Conservation (phyloP, 2,797 vertebrate genomes). For the Atherinosoma microstoma region DNA sequence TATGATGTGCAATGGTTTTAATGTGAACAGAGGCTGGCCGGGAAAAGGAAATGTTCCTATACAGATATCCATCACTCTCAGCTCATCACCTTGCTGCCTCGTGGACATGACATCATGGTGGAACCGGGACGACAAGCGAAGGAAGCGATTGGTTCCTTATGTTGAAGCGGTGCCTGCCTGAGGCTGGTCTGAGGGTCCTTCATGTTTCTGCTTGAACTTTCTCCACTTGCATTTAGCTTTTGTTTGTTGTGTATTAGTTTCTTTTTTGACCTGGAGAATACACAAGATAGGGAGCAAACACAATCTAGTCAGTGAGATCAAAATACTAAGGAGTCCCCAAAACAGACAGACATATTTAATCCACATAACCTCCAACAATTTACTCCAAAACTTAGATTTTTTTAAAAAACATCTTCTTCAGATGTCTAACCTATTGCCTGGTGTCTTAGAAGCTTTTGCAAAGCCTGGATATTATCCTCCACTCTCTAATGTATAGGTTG, state of each 20-base stretch:
- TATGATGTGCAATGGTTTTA: slow-evolving; percentile 81
- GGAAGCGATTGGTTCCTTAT: slow-evolving; percentile 79
- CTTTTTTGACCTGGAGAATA: not conserved
- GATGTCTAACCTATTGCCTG: not conserved
- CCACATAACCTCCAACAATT: not conserved
- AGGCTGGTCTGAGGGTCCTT: slow-evolving; percentile 47
- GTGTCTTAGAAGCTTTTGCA: not conserved
- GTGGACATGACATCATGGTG: slow-evolving; percentile 79
- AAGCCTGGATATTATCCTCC: not conserved
- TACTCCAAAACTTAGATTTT: not conserved
- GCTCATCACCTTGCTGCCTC: slow-evolving; percentile 79
- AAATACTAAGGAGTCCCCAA: not conserved
- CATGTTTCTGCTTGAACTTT: slow-evolving; percentile 13
- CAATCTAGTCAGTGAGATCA: not conserved
- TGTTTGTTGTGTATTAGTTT: slow-evolving; percentile 11
- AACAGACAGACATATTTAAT: too few relatives aligned
- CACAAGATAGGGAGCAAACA: not conserved
- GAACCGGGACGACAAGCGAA: slow-evolving; percentile 56
- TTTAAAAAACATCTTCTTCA: not conserved
- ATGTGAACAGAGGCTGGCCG: slow-evolving; percentile 80
- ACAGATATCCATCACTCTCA: slow-evolving; percentile 86
- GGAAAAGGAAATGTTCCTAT: slow-evolving; percentile 83
- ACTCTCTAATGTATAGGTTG: too few relatives aligned
- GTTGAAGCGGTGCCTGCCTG: slow-evolving; percentile 54
- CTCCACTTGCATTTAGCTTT: slow-evolving; percentile 18